Base-by-base conservation (phyloP, 2,888 invertebrate species). In the Physocephala rufipes region DNA sequence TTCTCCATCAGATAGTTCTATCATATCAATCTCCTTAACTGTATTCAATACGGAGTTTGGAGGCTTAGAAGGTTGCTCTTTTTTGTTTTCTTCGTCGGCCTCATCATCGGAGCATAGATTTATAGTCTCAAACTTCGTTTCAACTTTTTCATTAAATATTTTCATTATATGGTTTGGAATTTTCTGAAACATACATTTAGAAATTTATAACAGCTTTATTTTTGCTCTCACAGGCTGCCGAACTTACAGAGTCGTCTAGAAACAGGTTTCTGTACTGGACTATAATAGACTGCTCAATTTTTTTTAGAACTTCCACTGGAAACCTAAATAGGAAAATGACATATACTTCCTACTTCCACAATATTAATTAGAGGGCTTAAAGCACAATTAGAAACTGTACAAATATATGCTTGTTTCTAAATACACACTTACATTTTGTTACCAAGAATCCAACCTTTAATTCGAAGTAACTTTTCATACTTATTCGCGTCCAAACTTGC, bases 101-200 rank as follows among this genome's bases (percentile, higher is more conserved):
- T 76, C 75, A 45, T 76, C 76, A 58, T 77, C 77, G 1, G 77
- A 76, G 21, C 76, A 77, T 69, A 77, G 74, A 71, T 76, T 71
- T 36, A 77, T 66, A 63, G 47, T 72, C 26, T 70, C 65, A 12
- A 65, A 45, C 26, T 70, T 70, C 12, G 61, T 36, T 15, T 63
- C 58, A 16, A 36, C 30, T 21, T 65, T 45, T 15, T 19, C 36
- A 30, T 58, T 53, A 72, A 75, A 76, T 30, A 75, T 73, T 26
- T 71, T 28, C 55, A 67, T 65, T 58, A 75, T 74, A 12, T 73
- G 36, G n/a, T 61, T 59, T 4, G 74, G 74, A 45, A 74, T 67
- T 72, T 74, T 70, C 77, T 77, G 59, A 7, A 71, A 71, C 9
- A 61, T n/a, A 21, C 30, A 43, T 64, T 9, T 9, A 9, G 55